Conservation (phyloP, 2,113 vertebrate genomes). For the Orcinus orca region DNA sequence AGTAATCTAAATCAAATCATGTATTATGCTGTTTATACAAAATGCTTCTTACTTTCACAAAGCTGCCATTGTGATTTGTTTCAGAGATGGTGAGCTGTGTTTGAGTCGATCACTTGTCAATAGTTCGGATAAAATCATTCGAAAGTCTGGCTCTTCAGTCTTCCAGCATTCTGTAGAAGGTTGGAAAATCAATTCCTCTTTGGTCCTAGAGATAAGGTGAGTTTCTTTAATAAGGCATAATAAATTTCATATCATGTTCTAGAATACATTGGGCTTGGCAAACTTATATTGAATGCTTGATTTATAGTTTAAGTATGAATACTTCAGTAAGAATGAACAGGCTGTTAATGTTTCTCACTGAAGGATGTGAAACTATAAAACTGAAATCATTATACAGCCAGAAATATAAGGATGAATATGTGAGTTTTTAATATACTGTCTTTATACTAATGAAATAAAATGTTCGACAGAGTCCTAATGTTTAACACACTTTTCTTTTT, state of each 20-base stretch:
- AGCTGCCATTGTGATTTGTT: slow-evolving; percentile 72
- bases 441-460: slow-evolving; percentile 31
- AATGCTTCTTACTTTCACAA: slow-evolving; percentile 40
- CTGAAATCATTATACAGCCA: slow-evolving; percentile 28
- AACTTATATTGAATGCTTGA: slow-evolving; percentile 47
- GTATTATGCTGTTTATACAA: not conserved
- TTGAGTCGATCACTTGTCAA: slow-evolving; percentile 89
- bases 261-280: not conserved
- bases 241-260: slow-evolving; percentile 40
- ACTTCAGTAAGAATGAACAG: slow-evolving; percentile 42
- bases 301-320: slow-evolving; percentile 52
- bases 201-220: slow-evolving; percentile 91
- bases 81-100: slow-evolving; percentile 86
- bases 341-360: slow-evolving; percentile 25
- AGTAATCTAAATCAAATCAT: slow-evolving; percentile 5
- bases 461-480: not conserved
- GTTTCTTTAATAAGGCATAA: slow-evolving; percentile 65
- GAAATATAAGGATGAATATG: slow-evolving; percentile 12
- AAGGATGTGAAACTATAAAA: slow-evolving; percentile 30
- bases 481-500: not conserved
- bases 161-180: slow-evolving; percentile 83
- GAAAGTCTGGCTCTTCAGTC: slow-evolving; percentile 83
- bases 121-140: slow-evolving; percentile 85
- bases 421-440: slow-evolving; percentile 24
- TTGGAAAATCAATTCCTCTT: slow-evolving; percentile 91